Evolutionary conservation across 2,113 vertebrate genomes (phyloP), one percentile per base, ranked within the genome.

Genomic region (Gymnobelideus leadbeateri): DNA sequence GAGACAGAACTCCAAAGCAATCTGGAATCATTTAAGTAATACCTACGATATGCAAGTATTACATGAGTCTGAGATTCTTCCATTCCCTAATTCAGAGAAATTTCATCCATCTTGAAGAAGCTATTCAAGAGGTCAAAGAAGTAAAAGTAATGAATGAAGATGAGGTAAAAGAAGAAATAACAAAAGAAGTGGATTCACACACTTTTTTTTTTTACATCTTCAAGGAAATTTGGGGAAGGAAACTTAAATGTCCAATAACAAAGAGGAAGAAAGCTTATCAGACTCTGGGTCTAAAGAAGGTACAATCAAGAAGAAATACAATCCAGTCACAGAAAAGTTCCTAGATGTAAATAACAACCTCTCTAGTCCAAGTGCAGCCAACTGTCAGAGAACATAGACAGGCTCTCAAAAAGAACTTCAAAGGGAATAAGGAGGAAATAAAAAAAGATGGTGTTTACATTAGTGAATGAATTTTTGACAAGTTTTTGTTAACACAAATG

Each of bases 1-100:
- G 0, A 98, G 99, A 12, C 99, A 99, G 98, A 99, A 99, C 49
- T 31, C 99, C 0, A 99, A 99, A 93, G 99, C 99, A 95, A 99
- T 99, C 99, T 99, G 99, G 99, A 99, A 95, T 99, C 8, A 99
- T 51, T 98, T 99, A 97, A 99, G 99, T 95, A 99, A 26, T 99
- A 99, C 99, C 99, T 99, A 99, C 8, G 99, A 99, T 97, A 99
- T 99, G 99, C 99, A 99, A 52, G 99, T 99, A 98, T 57, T 57
- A 28, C 10, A 31, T 57, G 55, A 57, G 26, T 28, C 26, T 57
- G 55, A 57, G 55, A 57, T 57, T 57, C 55, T 57, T 57, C 26
- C 55, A 57, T 57, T 28, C 26, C 26, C 10, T 57, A 57, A 57
- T 31, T 57, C 1, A 31, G 26, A 57, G 8, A 31, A 57, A 57